phyloP scores from a whole-genome alignment of 2,888 invertebrate genomes.

The Sminthurinus aureus region DNA sequence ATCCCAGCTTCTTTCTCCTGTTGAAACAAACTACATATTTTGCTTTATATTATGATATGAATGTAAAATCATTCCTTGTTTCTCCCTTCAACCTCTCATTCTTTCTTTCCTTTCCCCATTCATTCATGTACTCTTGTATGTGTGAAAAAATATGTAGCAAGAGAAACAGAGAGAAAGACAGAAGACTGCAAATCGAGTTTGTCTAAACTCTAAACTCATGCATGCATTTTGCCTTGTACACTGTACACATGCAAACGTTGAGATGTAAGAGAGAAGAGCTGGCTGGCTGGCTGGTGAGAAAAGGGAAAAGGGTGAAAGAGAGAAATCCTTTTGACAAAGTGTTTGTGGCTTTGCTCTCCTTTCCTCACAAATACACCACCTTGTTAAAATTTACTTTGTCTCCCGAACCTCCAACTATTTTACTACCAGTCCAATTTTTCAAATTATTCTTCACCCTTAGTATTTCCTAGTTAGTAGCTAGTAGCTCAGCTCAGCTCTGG shows the following conservation, averaged over 20 bases:
- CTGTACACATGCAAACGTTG: too few species aligned
- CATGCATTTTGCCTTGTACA: too few species aligned
- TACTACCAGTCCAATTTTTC: constrained; percentile 1
- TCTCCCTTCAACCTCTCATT: neutral
- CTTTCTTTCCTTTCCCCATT: neutral
- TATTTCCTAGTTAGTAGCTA: too few species aligned
- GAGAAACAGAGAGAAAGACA: neutral
- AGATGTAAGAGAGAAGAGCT: neutral
- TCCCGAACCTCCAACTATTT: neutral
- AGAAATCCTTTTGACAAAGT: constrained; percentile 42
- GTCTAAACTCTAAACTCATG: neutral
- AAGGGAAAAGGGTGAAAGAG: constrained; percentile 36
- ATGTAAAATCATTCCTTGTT: neutral
- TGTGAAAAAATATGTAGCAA: neutral
- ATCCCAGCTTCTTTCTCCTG: neutral
- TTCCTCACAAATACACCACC: constrained; percentile 25
- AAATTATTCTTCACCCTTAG: neutral
- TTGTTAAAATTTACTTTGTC: constrained; percentile 36
- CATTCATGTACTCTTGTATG: neutral
- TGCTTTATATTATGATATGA: neutral
- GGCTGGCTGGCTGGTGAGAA: neutral
- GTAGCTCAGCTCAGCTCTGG: too few species aligned
- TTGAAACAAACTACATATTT: neutral
- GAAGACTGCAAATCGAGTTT: neutral
- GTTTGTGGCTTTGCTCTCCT: constrained; percentile 33